phyloP scores from a whole-genome alignment of 2,797 vertebrate species.

The Sebastes ruberrimus region DNA sequence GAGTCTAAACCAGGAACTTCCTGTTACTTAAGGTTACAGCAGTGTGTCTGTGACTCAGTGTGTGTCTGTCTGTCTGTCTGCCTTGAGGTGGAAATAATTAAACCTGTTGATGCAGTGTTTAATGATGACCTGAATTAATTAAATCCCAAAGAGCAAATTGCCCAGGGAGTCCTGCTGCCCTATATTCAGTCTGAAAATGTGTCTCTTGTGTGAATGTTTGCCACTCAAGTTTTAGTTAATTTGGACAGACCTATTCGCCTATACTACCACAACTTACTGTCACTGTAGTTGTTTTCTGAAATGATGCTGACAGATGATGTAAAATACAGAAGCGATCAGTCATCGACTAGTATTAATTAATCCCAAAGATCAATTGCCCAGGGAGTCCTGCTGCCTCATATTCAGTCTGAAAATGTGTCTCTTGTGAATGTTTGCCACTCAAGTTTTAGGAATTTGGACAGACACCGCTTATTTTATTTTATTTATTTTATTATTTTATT shows the following conservation, averaged over 20 bases:
- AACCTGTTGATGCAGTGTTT: slow-evolving; percentile 67
- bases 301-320: background rate
- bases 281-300: background rate
- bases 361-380: background rate
- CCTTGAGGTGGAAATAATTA: background rate
- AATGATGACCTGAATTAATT: slow-evolving; percentile 65
- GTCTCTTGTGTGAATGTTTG: background rate
- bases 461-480: too few relatives aligned
- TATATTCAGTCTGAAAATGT: background rate
- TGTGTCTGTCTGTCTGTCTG: background rate
- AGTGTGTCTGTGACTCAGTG: background rate
- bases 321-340: background rate
- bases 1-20: slow-evolving; percentile 36
- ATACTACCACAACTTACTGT: background rate
- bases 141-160: background rate
- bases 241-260: too few relatives aligned
- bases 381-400: slow-evolving; percentile 10
- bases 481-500: too few relatives aligned
- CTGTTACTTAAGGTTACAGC: background rate
- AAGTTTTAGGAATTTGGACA: background rate
- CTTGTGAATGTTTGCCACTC: background rate
- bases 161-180: slow-evolving; percentile 11
- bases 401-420: background rate
- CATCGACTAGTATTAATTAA: slow-evolving; percentile 41
- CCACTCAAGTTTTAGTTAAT: background rate